Conservation (phyloP, 2,888 invertebrate species). For the Iselma pallidipennis region DNA sequence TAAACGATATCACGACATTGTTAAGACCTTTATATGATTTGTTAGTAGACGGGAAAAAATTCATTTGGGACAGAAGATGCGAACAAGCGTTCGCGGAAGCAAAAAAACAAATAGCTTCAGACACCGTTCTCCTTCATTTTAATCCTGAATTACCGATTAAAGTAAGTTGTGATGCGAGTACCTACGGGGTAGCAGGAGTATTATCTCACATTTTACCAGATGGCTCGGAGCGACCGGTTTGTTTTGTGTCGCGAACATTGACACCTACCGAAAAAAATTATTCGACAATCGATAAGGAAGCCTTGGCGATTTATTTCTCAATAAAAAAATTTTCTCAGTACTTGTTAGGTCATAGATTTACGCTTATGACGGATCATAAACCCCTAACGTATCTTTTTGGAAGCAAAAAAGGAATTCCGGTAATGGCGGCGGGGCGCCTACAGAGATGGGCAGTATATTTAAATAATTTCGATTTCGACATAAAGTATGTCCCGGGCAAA, state of each 20-base stretch:
- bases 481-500: constrained; percentile 14
- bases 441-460: constrained; percentile 24
- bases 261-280: constrained; percentile 1
- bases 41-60: constrained; percentile 15
- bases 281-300: constrained; percentile 11
- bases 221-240: background rate
- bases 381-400: constrained; percentile 9
- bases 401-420: background rate
- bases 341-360: constrained; percentile 40
- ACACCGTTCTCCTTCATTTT: constrained; percentile 10
- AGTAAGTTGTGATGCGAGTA: constrained; percentile 15
- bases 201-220: constrained; percentile 19
- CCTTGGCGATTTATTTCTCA: constrained; percentile 39
- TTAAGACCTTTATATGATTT: constrained; percentile 21
- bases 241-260: background rate
- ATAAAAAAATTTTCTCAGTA: constrained; percentile 48
- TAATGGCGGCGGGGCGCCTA: background rate
- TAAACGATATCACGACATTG: constrained; percentile 10
- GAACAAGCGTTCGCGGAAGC: constrained; percentile 18
- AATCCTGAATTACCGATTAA: constrained; percentile 16
- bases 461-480: constrained; percentile 18
- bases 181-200: constrained; percentile 18
- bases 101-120: constrained; percentile 9
- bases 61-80: constrained; percentile 19
- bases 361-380: constrained; percentile 28